These are phyloP conservation scores for Nothocercus nigrocapillus DNA, from an alignment of 2,113 vertebrate genomes.

Conservation along the genomic window DNA sequence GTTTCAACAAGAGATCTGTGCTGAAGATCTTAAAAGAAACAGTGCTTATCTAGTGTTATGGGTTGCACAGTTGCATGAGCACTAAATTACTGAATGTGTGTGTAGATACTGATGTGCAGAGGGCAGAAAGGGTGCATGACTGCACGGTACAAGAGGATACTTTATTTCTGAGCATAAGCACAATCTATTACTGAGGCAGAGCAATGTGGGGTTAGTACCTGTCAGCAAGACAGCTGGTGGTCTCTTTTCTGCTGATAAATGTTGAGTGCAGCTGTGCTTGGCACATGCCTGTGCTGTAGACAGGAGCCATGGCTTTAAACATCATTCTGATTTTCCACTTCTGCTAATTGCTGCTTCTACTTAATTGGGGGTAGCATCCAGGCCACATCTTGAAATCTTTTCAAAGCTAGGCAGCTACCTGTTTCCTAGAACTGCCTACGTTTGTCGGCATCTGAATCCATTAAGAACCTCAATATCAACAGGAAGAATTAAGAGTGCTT, in stretches of 20 bases:
- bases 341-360: constrained; percentile 17
- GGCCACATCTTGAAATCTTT: neutral
- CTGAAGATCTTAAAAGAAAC: constrained; percentile 25
- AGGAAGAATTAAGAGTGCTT: neutral
- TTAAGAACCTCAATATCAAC: neutral
- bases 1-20: constrained; percentile 34
- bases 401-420: neutral
- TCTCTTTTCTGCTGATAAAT: constrained; percentile 49
- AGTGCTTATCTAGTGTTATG: neutral
- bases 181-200: neutral
- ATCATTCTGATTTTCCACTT: neutral
- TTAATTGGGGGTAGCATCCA: neutral
- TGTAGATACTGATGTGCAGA: neutral
- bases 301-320: constrained; percentile 13
- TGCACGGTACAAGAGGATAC: neutral
- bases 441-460: neutral
- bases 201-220: constrained; percentile 24
- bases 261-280: constrained; percentile 57
- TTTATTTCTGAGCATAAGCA: neutral
- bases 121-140: neutral
- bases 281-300: constrained; percentile 17
- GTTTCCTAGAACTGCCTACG: neutral
- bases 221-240: constrained; percentile 53
- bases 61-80: neutral
- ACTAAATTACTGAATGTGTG: neutral